A percentile compares a stretch with the other conserved stretches of the same genome.
phyloP scores from a whole-genome alignment of 2,797 vertebrate genomes.

The Phalloptychus januarius region DNA sequence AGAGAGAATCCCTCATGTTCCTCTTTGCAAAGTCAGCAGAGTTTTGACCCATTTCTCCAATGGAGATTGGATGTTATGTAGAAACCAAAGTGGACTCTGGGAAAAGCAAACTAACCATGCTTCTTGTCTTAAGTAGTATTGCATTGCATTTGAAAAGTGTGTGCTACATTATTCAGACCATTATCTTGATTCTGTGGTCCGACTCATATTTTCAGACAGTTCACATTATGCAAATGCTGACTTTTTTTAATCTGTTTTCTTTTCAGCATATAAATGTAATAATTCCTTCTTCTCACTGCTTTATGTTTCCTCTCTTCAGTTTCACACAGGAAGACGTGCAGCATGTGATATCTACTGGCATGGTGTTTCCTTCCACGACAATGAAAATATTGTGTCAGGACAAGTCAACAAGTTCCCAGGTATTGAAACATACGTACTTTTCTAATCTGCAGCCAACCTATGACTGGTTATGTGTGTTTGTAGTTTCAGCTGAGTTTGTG shows the following conservation, averaged over 20 bases:
- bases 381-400: conserved; percentile 88
- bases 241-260: neutral
- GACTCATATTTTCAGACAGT: neutral
- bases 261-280: neutral
- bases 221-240: neutral
- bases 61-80: neutral
- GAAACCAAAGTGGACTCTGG: neutral
- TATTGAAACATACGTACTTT: conserved; percentile 59
- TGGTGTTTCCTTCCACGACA: conserved; percentile 95
- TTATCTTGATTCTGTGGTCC: neutral
- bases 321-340: conserved; percentile 88
- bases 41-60: neutral
- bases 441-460: neutral
- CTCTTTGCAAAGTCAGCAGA: neutral
- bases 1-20: neutral
- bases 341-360: conserved; percentile 99
- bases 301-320: conserved; percentile 71
- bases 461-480: neutral
- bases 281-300: neutral
- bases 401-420: conserved; percentile 99
- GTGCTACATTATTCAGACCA: neutral
- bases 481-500: neutral
- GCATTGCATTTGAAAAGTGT: neutral
- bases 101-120: neutral
- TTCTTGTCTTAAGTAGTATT: neutral